A percentile compares a stretch with the other conserved stretches of the same genome.
These are phyloP conservation scores for Anhinga rufa DNA, from an alignment of 2,113 vertebrate species.

Conservation along the genomic window DNA sequence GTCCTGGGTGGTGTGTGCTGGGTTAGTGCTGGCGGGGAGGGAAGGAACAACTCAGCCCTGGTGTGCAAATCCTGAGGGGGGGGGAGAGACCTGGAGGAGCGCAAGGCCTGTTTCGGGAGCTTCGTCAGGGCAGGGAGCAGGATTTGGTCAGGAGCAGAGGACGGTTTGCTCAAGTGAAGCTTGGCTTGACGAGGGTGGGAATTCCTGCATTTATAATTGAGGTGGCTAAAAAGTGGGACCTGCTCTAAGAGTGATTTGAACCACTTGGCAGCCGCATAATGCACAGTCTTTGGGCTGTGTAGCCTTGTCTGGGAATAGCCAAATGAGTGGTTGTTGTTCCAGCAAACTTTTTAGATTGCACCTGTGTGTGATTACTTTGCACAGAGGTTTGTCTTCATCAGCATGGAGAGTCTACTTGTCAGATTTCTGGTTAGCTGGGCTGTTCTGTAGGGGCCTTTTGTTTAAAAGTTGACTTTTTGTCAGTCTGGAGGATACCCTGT, in stretches of 20 bases:
- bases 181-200: not conserved
- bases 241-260: not conserved
- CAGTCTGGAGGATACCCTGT: not conserved
- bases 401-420: rapidly evolving
- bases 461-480: not conserved
- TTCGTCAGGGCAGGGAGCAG: not conserved
- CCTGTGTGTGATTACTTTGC: not conserved
- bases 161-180: not conserved
- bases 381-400: not conserved
- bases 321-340: not conserved
- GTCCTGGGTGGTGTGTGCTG: not conserved
- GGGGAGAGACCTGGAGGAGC: not conserved
- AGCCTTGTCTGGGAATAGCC: not conserved
- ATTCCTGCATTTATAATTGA: not conserved
- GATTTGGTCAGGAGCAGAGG: not conserved
- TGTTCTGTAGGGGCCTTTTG: not conserved
- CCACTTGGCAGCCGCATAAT: not conserved
- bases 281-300: not conserved
- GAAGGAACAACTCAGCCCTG: not conserved
- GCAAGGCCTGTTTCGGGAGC: not conserved
- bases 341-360: not conserved
- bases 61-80: not conserved
- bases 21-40: not conserved
- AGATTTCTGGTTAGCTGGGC: not conserved
- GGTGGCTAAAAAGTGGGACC: not conserved